Base-by-base conservation (phyloP, 2,888 invertebrate genomes). In the Agonopterix subpropinquella region DNA sequence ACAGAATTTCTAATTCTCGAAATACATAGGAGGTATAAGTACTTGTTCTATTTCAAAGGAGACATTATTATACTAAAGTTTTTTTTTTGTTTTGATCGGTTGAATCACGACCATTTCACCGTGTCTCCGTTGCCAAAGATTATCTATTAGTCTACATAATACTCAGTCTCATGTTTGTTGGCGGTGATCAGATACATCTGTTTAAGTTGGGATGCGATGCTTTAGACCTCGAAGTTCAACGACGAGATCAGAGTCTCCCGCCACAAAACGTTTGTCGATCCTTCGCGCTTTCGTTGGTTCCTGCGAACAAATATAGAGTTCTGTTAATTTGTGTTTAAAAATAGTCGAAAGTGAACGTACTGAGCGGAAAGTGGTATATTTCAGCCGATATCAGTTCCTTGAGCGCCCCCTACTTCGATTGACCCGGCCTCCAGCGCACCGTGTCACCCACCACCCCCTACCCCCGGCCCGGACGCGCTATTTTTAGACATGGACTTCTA, bases 161-260 rank as follows among this genome's bases (percentile, higher is more conserved):
- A 84, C 72, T 88, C 87, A 88, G 87, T 88, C 87, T 88, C 87
- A 86, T 86, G 68, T 73, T 78, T 73, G 78, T 85, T 86, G 82
- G 85, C 84, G 77, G 70, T 76, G 63, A 62, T 73, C 74, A 59
- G 71, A 62, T 62, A 65, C 11, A 59, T 69, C 57, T 59, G 64
- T 73, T 90, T 91, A 91, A 70, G 91, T 90, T 46, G 87, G 75
- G 57, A 88, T 88, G 66, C 84, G 85, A 69, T 91, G 91, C 75
- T 92, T 92, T 48, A 93, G 82, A 48, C 91, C 91, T 58, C 91
- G 89, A 47, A 93, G 87, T 74, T 93, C 92, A 43, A 89, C 80
- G 4, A 91, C 92, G 48, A 92, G 80, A 61, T 90, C 91, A 49
- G 91, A 90, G 70, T 92, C 92, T 54, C 88, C 89, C 1, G 91